phyloP scores from a whole-genome alignment of 1,140 invertebrate genomes.

The Notospermus geniculatus region DNA sequence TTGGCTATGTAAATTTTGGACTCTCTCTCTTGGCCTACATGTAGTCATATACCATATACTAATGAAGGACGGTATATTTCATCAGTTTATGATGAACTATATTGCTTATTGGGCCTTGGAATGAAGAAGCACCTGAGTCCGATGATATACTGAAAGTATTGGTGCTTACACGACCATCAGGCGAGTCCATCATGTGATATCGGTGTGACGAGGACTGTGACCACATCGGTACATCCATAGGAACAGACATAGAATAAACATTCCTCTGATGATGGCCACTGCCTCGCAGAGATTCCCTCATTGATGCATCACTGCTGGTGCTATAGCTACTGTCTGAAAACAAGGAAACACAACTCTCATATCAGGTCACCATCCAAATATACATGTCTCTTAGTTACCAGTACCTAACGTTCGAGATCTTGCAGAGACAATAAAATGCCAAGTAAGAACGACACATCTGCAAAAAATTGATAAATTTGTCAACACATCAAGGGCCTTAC shows the following conservation, averaged over 20 bases:
- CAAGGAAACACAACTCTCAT: not conserved
- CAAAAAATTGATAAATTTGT: not conserved
- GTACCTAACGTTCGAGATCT: not conserved
- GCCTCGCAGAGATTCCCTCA: not conserved
- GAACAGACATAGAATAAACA: constrained; percentile 36
- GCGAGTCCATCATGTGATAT: not conserved
- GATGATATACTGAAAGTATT: not conserved
- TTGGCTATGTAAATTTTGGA: not conserved
- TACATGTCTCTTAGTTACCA: not conserved
- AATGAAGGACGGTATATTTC: too few relatives aligned
- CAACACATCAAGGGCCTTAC: too few relatives aligned
- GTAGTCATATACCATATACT: too few relatives aligned
- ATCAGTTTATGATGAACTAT: too few relatives aligned
- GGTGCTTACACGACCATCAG: not conserved
- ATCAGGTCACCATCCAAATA: too few relatives aligned
- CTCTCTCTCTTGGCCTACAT: not conserved
- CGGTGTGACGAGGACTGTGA: constrained; percentile 5
- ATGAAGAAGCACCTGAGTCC: not conserved
- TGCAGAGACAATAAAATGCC: not conserved
- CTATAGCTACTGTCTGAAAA: constrained; percentile 4
- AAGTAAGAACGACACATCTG: not conserved
- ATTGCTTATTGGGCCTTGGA: too few relatives aligned
- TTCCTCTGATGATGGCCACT: not conserved
- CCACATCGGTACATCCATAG: constrained; percentile 33
- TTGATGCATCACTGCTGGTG: constrained; percentile 4